phyloP scores from a whole-genome alignment of 92 coral and sea anemone species.

The Porites evermanni region DNA sequence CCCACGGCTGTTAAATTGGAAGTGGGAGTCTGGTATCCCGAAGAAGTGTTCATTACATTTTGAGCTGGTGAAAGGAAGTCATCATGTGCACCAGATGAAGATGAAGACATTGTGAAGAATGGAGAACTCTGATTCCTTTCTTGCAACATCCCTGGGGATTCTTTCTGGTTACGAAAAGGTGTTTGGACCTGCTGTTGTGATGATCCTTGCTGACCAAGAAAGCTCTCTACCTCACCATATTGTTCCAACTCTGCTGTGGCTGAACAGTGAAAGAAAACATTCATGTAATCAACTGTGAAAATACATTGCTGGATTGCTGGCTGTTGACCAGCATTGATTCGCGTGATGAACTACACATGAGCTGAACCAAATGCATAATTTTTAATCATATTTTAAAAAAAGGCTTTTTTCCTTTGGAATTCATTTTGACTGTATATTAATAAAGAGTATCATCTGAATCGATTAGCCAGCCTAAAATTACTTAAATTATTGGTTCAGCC shows the following conservation, averaged over 20 bases:
- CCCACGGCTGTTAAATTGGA: conserved; percentile 5
- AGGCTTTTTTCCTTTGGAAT: no score
- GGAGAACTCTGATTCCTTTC: conserved; percentile 25
- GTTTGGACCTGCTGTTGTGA: conserved; percentile 72
- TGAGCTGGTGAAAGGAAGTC: conserved; percentile 64
- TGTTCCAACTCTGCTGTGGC: conserved; percentile 40
- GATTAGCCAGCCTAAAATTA: no score
- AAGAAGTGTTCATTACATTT: conserved; percentile 8
- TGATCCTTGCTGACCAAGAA: conserved; percentile 64
- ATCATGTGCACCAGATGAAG: conserved; percentile 39
- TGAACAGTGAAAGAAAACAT: neutral
- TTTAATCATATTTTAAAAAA: no score
- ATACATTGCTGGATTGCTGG: no score
- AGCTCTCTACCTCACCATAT: conserved; percentile 83
- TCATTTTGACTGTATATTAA: no score
- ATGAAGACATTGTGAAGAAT: conserved; percentile 45
- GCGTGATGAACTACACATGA: no score
- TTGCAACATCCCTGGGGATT: conserved; percentile 12
- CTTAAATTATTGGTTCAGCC: no score
- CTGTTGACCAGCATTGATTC: no score
- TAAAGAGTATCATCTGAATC: no score
- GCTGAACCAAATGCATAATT: no score
- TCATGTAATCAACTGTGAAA: no score
- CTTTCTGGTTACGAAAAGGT: conserved; percentile 39
- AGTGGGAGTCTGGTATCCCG: conserved; percentile 21